Percentiles rank a stretch among this genome's conserved stretches.
Evolutionary conservation across 2,113 vertebrate species (phyloP).

Genomic region (Platichthys stellatus): DNA sequence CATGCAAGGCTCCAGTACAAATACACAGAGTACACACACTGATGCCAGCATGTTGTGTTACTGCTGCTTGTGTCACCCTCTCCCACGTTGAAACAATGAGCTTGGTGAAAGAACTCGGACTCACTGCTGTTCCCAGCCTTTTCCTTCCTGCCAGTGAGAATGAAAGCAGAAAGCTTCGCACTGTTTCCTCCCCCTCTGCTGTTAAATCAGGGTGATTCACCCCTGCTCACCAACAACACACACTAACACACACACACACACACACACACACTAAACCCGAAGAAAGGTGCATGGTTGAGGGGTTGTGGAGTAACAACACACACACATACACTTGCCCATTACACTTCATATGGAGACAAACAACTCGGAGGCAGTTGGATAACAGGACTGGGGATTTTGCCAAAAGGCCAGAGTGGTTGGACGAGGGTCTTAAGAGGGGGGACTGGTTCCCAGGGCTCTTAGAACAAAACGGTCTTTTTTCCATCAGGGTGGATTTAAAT

Average conservation of each 20-base stretch:
- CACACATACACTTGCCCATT: constrained; percentile 4
- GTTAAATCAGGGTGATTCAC: constrained; percentile 36
- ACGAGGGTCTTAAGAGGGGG: constrained; percentile 47
- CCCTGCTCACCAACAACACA: constrained; percentile 18
- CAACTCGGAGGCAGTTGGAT: constrained; percentile 33
- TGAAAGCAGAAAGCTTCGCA: constrained; percentile 55
- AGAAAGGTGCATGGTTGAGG: constrained; percentile 33
- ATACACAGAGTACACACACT: not conserved
- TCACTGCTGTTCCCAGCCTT: constrained; percentile 68
- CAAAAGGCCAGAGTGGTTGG: constrained; percentile 70
- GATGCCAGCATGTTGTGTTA: not conserved
- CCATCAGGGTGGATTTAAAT: constrained; percentile 58
- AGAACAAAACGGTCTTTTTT: constrained; percentile 66
- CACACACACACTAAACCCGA: not conserved
- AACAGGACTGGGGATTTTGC: constrained; percentile 59
- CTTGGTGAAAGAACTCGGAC: constrained; percentile 58
- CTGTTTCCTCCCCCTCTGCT: constrained; percentile 47
- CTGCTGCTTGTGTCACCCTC: constrained; percentile 19
- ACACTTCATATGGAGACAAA: constrained; percentile 17
- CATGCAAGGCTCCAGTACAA: not conserved
- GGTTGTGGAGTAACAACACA: not conserved
- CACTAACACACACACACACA: constrained; percentile 19
- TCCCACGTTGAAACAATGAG: constrained; percentile 73
- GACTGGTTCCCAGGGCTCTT: constrained; percentile 72
- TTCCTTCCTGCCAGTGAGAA: constrained; percentile 79